These are phyloP conservation scores for Xiphorhynchus erythropygius DNA, from an alignment of 2,797 vertebrate genomes.

Conservation along the genomic window DNA sequence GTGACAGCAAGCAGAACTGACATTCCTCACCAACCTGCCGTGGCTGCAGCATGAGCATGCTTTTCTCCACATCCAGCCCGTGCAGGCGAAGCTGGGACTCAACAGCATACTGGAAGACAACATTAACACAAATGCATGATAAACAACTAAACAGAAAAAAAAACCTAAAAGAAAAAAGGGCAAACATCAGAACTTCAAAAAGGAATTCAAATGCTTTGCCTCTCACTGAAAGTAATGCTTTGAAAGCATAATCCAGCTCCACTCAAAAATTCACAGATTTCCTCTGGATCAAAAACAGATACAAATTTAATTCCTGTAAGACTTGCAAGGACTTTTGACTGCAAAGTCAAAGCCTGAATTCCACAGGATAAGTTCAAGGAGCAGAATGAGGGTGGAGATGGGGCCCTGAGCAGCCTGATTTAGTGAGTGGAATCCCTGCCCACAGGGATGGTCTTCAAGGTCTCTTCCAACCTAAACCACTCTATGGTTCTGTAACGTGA, in stretches of 20 bases:
- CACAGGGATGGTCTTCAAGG: not conserved
- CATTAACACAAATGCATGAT: accelerated
- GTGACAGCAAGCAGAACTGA: not conserved
- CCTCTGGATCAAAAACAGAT: not conserved
- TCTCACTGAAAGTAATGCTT: not conserved
- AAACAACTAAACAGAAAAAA: not conserved
- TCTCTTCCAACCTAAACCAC: not conserved
- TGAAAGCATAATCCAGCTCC: not conserved
- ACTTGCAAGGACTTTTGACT: not conserved
- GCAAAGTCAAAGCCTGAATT: not conserved
- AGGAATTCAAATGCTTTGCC: not conserved
- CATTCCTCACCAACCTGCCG: constrained; percentile 77
- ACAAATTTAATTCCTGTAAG: not conserved
- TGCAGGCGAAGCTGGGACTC: constrained; percentile 90
- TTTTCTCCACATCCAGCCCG: constrained; percentile 80
- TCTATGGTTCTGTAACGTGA: not conserved
- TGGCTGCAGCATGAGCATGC: constrained; percentile 84
- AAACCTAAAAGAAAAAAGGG: not conserved
- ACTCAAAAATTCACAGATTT: not conserved
- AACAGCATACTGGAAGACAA: constrained; percentile 83
- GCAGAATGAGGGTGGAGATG: not conserved
- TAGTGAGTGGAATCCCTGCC: not conserved
- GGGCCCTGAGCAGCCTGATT: not conserved
- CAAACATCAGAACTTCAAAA: not conserved
- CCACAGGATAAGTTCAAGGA: not conserved